Conservation (phyloP, 2,888 invertebrate species). For the Gryllus longicercus region DNA sequence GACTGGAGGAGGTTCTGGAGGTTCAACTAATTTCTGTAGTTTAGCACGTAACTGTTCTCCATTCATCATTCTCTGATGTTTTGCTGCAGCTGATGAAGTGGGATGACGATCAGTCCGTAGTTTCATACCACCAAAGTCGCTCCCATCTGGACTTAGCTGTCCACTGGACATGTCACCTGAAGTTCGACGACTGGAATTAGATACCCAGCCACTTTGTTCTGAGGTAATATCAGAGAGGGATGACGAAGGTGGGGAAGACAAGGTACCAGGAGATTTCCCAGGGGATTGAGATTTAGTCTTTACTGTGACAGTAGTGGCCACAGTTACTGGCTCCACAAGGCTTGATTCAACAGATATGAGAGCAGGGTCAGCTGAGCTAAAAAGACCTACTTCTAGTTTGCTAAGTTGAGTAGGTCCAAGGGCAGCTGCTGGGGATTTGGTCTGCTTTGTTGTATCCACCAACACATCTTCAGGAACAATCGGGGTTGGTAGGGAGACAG, state of each 20-base stretch:
- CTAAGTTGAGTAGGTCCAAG: slow-evolving; percentile 34
- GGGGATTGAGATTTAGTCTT: slow-evolving; percentile 35
- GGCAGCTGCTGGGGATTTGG: neutral
- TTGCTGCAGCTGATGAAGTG: slow-evolving; percentile 27
- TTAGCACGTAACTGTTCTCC: slow-evolving; percentile 65
- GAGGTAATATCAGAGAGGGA: slow-evolving; percentile 56
- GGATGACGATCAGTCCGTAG: slow-evolving; percentile 12
- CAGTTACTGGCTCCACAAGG: slow-evolving; percentile 34
- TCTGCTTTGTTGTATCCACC: neutral
- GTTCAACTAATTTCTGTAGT: slow-evolving; percentile 58
- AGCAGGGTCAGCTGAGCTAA: slow-evolving; percentile 41
- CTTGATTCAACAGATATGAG: slow-evolving; percentile 39
- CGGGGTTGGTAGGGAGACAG: slow-evolving; percentile 44
- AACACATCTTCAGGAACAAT: slow-evolving; percentile 18
- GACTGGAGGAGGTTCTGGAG: slow-evolving; percentile 27
- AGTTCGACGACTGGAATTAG: slow-evolving; percentile 59
- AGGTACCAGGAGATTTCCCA: slow-evolving; percentile 31
- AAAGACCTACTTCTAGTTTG: slow-evolving; percentile 40
- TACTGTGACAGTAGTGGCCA: slow-evolving; percentile 30
- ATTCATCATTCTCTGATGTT: slow-evolving; percentile 41
- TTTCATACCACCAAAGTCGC: slow-evolving; percentile 30
- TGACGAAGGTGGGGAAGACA: slow-evolving; percentile 39
- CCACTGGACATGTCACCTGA: slow-evolving; percentile 49
- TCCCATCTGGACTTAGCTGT: slow-evolving; percentile 42
- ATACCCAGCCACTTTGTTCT: slow-evolving; percentile 86